Evolutionary conservation across 2,797 vertebrate genomes (phyloP).

Genomic region (Vireo griseus): DNA sequence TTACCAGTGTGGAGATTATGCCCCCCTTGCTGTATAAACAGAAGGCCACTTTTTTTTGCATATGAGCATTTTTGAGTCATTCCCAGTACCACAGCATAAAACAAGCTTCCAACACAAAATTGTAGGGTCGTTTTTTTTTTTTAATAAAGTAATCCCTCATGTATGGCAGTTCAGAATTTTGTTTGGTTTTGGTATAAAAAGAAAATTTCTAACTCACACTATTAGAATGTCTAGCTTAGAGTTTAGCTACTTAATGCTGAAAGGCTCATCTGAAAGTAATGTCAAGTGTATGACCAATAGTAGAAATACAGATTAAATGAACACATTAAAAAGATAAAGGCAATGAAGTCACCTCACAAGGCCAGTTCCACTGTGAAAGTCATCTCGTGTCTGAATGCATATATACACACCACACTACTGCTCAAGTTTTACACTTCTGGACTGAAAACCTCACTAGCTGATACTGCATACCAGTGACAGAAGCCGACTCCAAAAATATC

Average conservation of each 20-base stretch:
- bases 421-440: background rate
- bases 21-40: background rate
- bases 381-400: background rate
- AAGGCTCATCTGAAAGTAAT: background rate
- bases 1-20: background rate
- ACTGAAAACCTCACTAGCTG: background rate
- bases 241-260: background rate
- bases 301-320: background rate
- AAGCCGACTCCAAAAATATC: background rate
- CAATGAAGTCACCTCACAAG: background rate
- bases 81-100: background rate
- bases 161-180: background rate
- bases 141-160: background rate
- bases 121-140: fast-evolving
- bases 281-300: background rate
- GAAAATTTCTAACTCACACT: background rate
- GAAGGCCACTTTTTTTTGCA: background rate
- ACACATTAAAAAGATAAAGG: background rate
- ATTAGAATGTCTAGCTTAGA: background rate
- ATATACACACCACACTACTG: background rate
- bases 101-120: background rate
- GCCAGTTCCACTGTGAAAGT: background rate
- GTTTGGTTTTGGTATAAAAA: background rate
- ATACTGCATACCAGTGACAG: background rate
- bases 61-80: background rate